Conservation (phyloP, 30 jellyfish, hydroid and myxozoan genomes). For the Aurelia aurita complex sp. Pacific region DNA sequence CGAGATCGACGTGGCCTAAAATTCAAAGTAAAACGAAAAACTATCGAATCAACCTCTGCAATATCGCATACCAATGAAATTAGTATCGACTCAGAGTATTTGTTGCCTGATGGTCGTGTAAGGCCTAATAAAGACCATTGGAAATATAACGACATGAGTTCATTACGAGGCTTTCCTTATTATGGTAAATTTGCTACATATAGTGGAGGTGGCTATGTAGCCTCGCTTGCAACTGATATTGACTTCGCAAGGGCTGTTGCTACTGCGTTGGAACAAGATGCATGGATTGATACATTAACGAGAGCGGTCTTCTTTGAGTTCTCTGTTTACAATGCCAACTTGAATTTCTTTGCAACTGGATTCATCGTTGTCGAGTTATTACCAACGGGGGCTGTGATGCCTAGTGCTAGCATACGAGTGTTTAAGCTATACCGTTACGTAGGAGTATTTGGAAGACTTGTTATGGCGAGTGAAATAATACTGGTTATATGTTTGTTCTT, state of each 20-base stretch:
- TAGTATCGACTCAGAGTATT: slow-evolving; percentile 29
- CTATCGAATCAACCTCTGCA: slow-evolving; percentile 7
- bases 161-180: slow-evolving; percentile 72
- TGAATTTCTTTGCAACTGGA: slow-evolving; percentile 62
- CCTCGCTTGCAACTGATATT: slow-evolving; percentile 67
- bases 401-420: slow-evolving; percentile 28
- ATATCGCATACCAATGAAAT: slow-evolving; percentile 27
- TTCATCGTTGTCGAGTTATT: slow-evolving; percentile 44
- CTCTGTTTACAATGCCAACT: slow-evolving; percentile 71
- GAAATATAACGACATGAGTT: slow-evolving; percentile 30
- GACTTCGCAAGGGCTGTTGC: slow-evolving; percentile 61
- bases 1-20: slow-evolving; percentile 44
- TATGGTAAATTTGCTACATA: slow-evolving; percentile 57
- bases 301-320: slow-evolving; percentile 84
- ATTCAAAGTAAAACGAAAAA: slow-evolving; percentile 26
- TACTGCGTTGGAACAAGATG: slow-evolving; percentile 55
- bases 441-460: slow-evolving; percentile 15
- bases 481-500: slow-evolving; percentile 35
- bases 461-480: slow-evolving; percentile 45
- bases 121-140: slow-evolving; percentile 43
- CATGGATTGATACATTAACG: slow-evolving; percentile 76
- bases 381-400: slow-evolving; percentile 65
- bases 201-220: slow-evolving; percentile 86
- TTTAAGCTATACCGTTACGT: slow-evolving; percentile 51
- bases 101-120: slow-evolving; percentile 29